Conservation (phyloP, 2,113 vertebrate genomes). For the Nycticryphes semicollaris region DNA sequence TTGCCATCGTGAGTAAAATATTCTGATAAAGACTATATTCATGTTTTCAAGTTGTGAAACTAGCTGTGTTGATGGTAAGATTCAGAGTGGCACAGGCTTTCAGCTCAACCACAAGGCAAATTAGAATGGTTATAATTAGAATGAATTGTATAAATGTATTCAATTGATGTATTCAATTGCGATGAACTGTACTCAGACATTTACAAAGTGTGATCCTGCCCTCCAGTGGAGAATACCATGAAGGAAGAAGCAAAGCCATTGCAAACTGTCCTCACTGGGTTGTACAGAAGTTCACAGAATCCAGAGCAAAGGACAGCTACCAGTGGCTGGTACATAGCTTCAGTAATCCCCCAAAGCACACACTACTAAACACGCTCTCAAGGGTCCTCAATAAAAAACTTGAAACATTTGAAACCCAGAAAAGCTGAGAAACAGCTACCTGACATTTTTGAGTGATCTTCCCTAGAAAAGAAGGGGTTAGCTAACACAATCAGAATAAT, state of each 20-base stretch:
- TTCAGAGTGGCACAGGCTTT: background rate
- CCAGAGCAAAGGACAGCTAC: background rate
- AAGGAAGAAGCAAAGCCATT: background rate
- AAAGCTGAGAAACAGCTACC: background rate
- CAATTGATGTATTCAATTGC: background rate
- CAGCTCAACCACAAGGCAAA: background rate
- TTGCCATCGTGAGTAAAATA: background rate
- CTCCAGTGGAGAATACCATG: conserved; percentile 29
- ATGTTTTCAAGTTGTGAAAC: background rate
- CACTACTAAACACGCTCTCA: background rate
- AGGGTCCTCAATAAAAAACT: background rate
- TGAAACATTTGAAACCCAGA: background rate
- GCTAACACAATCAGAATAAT: background rate
- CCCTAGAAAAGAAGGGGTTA: background rate
- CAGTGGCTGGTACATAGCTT: accelerated
- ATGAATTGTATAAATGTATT: background rate
- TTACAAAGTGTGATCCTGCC: conserved; percentile 32
- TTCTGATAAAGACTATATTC: background rate
- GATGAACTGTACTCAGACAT: background rate
- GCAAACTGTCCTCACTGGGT: background rate
- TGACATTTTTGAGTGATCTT: background rate
- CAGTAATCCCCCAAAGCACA: background rate
- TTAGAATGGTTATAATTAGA: background rate
- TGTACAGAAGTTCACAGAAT: background rate
- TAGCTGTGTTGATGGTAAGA: background rate